These are phyloP conservation scores for Anoplopoma fimbria DNA, from an alignment of 2,113 vertebrate genomes.

Conservation along the genomic window DNA sequence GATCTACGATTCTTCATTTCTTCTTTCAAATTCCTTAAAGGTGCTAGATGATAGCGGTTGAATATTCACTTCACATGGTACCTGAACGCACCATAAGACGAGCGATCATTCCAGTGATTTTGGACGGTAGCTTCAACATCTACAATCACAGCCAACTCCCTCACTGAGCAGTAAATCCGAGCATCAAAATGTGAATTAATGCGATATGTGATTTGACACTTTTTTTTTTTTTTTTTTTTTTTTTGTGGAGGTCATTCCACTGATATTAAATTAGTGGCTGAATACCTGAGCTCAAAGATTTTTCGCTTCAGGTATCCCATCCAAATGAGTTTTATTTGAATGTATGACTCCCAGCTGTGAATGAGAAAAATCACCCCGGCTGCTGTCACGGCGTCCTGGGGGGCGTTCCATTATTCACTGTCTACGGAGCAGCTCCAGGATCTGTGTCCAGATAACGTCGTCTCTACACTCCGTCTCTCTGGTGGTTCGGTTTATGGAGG, in stretches of 20 bases:
- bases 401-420: slow-evolving; percentile 54
- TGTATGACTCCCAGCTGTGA: slow-evolving; percentile 53
- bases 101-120: neutral
- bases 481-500: slow-evolving; percentile 17
- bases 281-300: slow-evolving; percentile 48
- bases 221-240: no score
- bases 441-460: slow-evolving; percentile 23
- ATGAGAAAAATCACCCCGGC: slow-evolving; percentile 1
- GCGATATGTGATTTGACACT: slow-evolving; percentile 46
- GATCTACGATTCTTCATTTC: slow-evolving; percentile 2
- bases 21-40: neutral
- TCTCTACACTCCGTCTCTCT: neutral
- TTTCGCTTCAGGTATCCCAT: slow-evolving; percentile 27
- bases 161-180: slow-evolving; percentile 43
- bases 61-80: neutral
- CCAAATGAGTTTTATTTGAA: slow-evolving; percentile 50
- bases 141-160: slow-evolving; percentile 26
- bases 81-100: neutral
- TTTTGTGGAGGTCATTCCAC: slow-evolving; percentile 8
- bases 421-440: slow-evolving; percentile 40
- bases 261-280: slow-evolving; percentile 64
- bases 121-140: slow-evolving; percentile 28
- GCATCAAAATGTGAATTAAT: slow-evolving; percentile 51
- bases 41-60: neutral
- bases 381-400: slow-evolving; percentile 29